Base-by-base conservation (phyloP, 2,797 vertebrate genomes). In the Paramormyrops hopkinsi region DNA sequence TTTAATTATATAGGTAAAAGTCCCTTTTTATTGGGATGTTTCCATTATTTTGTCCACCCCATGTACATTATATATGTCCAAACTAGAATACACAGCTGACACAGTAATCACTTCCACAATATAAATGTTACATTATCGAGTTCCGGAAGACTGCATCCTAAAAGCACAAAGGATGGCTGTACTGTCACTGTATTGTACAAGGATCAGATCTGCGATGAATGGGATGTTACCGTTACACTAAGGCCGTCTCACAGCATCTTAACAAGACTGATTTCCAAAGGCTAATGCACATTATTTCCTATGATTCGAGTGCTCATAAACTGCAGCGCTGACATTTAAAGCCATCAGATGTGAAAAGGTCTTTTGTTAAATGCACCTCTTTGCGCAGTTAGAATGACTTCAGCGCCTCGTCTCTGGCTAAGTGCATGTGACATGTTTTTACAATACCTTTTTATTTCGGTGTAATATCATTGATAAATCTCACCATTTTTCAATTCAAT, bases 261-360 rank as follows among this genome's bases (percentile, higher is more conserved):
- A 54, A 86, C 89, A 65, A 48, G 54, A 48, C 37, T 69, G 82
- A 83, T 85, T 50, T 85, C 48, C 7, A 48, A 65, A 88, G 44
- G 65, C 41, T 76, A 46, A 88, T 65, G 11, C 37, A 53, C 84
- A 86, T 79, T 86, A 54, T 87, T 79, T 79, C 37, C 33, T 33
- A 48, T 76, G 25, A 89, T 54, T 87, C 50, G 41, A 73, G 56
- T 14, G 17, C 50, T 14, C 54, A 86, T 33, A 76, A 87, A 86
- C 83, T 50, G 89, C 41, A 25, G 37, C 37, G 87, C 56, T 69
- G 59, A 69, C 87, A 87, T 87, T 87, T 87, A 87, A 88, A 88
- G 41, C 56, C 59, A 69, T 88, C 87, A 88, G 46, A 87, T 56
- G 51, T 46, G 62, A 89, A 88, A 88, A 88, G 84, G 62, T 87